Evolutionary conservation across 2,888 invertebrate species (phyloP).

Genomic region (Spatulosminthurus flaviceps): DNA sequence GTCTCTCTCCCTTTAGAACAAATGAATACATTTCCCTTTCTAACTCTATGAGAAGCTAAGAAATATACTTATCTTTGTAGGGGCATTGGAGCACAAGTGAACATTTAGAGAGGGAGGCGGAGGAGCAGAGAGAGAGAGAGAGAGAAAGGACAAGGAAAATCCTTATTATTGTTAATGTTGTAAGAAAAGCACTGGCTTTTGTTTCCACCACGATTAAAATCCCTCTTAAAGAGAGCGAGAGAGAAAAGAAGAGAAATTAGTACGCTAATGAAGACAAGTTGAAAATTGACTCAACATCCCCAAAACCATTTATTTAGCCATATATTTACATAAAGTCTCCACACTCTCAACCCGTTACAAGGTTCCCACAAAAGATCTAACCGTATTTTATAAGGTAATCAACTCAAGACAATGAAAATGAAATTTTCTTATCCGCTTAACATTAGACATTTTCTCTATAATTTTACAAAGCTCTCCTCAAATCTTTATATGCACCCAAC

Average conservation of each 20-base stretch:
- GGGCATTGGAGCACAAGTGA: slow-evolving; percentile 9
- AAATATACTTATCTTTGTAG: not conserved
- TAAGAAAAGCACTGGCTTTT: slow-evolving; percentile 28
- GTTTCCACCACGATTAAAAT: slow-evolving; percentile 26
- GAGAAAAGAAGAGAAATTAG: slow-evolving; percentile 32
- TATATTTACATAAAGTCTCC: slow-evolving; percentile 41
- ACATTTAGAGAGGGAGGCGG: not conserved
- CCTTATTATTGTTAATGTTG: slow-evolving; percentile 15
- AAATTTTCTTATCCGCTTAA: slow-evolving; percentile 50
- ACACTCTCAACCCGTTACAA: not conserved
- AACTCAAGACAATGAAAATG: slow-evolving; percentile 43
- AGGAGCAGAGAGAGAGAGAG: not conserved
- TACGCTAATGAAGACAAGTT: slow-evolving; percentile 33
- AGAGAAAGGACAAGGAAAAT: slow-evolving; percentile 17
- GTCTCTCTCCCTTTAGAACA: too few relatives aligned
- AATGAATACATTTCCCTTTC: too few relatives aligned
- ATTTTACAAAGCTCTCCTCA: slow-evolving; percentile 24
- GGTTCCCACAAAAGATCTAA: slow-evolving; percentile 16
- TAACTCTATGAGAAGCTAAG: too few relatives aligned
- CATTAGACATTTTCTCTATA: slow-evolving; percentile 37
- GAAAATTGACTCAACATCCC: slow-evolving; percentile 35
- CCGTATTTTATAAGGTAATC: slow-evolving; percentile 41
- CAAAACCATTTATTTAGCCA: slow-evolving; percentile 33
- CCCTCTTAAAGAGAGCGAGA: slow-evolving; percentile 25
- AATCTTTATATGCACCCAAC: not conserved